A percentile compares a stretch with the other conserved stretches of the same genome.
Evolutionary conservation across 2,797 vertebrate genomes (phyloP).

Genomic region (Kryptolebias ocellatus): DNA sequence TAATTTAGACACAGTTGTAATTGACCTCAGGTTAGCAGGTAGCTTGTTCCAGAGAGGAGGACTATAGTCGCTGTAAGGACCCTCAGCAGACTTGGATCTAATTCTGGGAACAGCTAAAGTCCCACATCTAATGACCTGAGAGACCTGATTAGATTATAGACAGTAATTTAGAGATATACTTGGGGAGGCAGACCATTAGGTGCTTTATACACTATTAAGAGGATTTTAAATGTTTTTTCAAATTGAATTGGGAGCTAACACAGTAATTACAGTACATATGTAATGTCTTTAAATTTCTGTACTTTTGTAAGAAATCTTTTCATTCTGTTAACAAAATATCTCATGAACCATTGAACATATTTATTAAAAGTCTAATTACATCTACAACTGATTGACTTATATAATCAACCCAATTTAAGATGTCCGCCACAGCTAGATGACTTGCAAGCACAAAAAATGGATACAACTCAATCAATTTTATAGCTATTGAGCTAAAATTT

Average conservation of each 20-base stretch:
- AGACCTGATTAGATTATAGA: conserved; percentile 7
- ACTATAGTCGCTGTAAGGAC: background rate
- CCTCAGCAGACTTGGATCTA: conserved; percentile 4
- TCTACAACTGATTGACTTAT: no score
- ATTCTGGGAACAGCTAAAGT: conserved; percentile 10
- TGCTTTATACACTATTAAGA: background rate
- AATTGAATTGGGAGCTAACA: background rate
- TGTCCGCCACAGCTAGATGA: no score
- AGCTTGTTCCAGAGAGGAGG: background rate
- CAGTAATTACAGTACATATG: background rate
- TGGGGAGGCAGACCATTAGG: background rate
- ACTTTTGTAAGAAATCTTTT: no score
- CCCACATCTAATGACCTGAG: conserved; percentile 4
- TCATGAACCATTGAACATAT: no score
- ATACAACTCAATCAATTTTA: no score
- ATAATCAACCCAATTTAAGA: no score
- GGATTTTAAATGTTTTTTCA: background rate
- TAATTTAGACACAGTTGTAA: background rate
- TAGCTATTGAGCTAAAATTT: no score
- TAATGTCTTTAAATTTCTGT: no score
- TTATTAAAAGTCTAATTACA: no score
- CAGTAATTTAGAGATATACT: conserved; percentile 3
- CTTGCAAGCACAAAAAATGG: no score
- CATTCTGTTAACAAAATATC: no score
- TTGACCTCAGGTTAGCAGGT: conserved; percentile 3